Conservation (phyloP, 2,888 invertebrate genomes). For the Andrena trimmerana region DNA sequence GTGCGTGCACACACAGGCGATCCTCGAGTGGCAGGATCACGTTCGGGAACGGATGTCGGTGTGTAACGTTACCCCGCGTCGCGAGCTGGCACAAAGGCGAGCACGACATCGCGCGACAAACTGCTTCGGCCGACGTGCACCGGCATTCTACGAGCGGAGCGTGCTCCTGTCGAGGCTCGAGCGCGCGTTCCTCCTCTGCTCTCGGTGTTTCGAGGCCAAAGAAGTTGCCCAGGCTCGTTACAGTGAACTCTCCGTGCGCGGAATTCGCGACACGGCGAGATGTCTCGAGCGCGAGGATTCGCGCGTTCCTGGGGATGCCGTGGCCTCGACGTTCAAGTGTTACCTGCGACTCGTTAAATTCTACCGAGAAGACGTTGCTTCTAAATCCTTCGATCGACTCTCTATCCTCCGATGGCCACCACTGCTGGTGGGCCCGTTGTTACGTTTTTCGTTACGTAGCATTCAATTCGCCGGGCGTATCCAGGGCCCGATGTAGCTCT, state of each 20-base stretch:
- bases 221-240: conserved; percentile 35
- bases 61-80: conserved; percentile 13
- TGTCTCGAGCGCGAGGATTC: background rate
- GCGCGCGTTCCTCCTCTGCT: background rate
- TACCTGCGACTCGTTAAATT: background rate
- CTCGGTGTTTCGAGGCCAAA: conserved; percentile 6
- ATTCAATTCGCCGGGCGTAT: too few species aligned
- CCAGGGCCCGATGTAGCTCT: too few species aligned
- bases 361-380: too few species aligned
- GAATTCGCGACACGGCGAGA: conserved; percentile 5
- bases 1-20: conserved; percentile 2
- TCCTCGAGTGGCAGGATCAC: conserved; percentile 22
- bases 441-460: too few species aligned
- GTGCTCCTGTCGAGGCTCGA: background rate
- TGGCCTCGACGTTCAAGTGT: background rate
- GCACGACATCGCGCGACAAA: conserved; percentile 26
- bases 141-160: background rate
- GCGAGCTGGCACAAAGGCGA: conserved; percentile 25
- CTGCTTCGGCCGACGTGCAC: background rate
- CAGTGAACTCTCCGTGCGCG: conserved; percentile 22
- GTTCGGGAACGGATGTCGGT: conserved; percentile 39
- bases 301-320: background rate
- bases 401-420: too few species aligned
- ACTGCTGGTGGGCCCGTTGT: too few species aligned
- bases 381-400: too few species aligned